Base-by-base conservation (phyloP, 2,797 vertebrate genomes). In the Sebastes matsubarae region DNA sequence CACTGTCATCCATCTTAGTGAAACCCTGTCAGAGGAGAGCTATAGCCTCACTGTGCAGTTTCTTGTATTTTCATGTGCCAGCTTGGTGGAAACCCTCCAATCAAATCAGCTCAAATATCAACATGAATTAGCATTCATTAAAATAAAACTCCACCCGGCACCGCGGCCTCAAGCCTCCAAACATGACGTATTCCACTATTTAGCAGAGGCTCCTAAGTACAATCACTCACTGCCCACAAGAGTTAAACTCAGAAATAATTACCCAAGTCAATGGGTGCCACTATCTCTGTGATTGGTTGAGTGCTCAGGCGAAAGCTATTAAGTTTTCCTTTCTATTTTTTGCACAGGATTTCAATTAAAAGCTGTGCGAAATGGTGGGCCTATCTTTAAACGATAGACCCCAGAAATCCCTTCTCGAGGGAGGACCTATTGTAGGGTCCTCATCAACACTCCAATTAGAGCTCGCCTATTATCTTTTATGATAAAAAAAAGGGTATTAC, bases 391-490 rank as follows among this genome's bases (percentile, higher is more conserved):
- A 91, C n/a, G 86, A 89, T 92, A 91, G 91, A 92, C 72, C 85
- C 74, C 73, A 68, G 80, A 93, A 93, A 90, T 92, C 88, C 90
- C 89, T 86, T 74, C 93, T 93, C 90, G 16, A 66, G 89, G 92
- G 91, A 89, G 84, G 87, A 85, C 82, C 91, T 87, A 93, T 93
- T 95, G 90, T 95, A 85, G 83, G 83, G 81, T 89, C 86, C 93
- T 95, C 93, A 92, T 94, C 93, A 95, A 91, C 93, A 91, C 90
- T 93, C 90, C 93, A 95, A 96, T 96, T 96, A 95, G 92, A 88
- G 85, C 85, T 75, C 30, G 81, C 83, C 79, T 88, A 91, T 94
- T 93, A 95, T 96, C 93, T 91, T 83, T 84, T 83, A 80, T 87
- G 92, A 94, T 95, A 92, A 93, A 91, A 87, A 83, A 87, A 85